Percentiles rank a stretch among this genome's conserved stretches.
These are phyloP conservation scores for Tachysurus vachellii DNA, from an alignment of 2,113 vertebrate genomes.

Conservation along the genomic window DNA sequence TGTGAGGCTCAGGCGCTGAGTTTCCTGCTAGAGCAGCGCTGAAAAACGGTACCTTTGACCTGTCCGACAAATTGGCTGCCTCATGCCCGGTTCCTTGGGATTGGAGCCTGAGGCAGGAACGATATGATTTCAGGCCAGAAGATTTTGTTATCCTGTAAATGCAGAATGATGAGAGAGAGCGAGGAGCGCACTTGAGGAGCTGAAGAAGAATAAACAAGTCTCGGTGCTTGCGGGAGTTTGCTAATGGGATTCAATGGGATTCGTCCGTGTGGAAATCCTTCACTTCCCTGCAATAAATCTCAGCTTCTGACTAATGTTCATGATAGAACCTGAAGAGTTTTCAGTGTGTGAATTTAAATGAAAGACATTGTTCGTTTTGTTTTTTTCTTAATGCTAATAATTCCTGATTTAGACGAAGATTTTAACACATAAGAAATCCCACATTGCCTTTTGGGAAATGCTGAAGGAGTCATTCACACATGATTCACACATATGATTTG, in stretches of 20 bases:
- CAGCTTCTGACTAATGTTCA: conserved; percentile 14
- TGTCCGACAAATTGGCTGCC: conserved; percentile 32
- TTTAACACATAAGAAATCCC: neutral
- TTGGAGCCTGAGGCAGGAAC: neutral
- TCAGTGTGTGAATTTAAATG: neutral
- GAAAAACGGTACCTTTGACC: conserved; percentile 30
- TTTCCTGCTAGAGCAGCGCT: neutral
- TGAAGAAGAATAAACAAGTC: conserved; percentile 44
- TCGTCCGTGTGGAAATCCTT: conserved; percentile 45
- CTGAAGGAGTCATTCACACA: neutral
- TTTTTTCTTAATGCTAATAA: neutral
- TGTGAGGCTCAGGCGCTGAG: neutral
- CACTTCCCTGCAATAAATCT: conserved; percentile 36
- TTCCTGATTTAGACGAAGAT: neutral
- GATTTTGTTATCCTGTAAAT: conserved; percentile 49
- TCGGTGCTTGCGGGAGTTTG: conserved; percentile 19
- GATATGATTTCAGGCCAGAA: neutral
- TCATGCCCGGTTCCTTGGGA: conserved; percentile 51
- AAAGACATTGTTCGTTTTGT: neutral
- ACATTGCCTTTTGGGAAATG: neutral
- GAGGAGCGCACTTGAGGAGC: conserved; percentile 37
- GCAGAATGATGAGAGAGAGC: conserved; percentile 31
- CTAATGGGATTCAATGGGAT: conserved; percentile 42
- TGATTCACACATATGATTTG: neutral
- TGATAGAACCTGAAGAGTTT: neutral